Percentiles rank a stretch among this genome's conserved stretches.
Evolutionary conservation across 2,888 invertebrate genomes (phyloP).

Genomic region (Ceriagrion tenellum): DNA sequence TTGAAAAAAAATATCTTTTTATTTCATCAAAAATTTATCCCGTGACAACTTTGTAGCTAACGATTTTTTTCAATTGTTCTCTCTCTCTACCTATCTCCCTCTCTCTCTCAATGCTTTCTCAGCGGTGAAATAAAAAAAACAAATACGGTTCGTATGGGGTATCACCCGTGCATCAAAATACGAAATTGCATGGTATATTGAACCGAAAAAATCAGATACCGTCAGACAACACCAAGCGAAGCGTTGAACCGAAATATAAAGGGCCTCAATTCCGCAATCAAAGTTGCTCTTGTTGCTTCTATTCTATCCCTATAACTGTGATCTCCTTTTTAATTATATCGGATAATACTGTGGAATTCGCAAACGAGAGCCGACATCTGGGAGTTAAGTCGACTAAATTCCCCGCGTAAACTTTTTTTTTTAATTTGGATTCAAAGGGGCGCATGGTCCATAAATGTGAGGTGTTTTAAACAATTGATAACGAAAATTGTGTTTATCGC

Average conservation of each 20-base stretch:
- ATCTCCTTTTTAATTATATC: constrained; percentile 32
- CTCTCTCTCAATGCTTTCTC: neutral
- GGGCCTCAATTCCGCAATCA: neutral
- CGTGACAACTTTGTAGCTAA: neutral
- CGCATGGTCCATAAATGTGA: neutral
- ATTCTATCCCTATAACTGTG: neutral
- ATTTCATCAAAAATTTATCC: neutral
- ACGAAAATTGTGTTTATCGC: neutral
- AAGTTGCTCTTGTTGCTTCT: neutral
- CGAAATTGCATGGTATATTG: constrained; percentile 18
- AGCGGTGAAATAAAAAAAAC: neutral
- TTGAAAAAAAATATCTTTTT: neutral
- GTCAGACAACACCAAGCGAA: neutral
- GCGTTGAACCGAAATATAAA: constrained; percentile 8
- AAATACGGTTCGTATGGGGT: neutral
- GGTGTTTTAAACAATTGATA: neutral
- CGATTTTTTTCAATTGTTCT: neutral
- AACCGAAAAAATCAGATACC: neutral
- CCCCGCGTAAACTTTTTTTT: neutral
- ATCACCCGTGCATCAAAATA: neutral
- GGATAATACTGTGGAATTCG: neutral
- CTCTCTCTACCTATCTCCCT: neutral
- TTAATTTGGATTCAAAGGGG: neutral
- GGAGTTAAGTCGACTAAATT: neutral
- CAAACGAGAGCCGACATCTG: neutral